Evolutionary conservation across 2,888 invertebrate species (phyloP).

Genomic region (Drosophila dives): DNA sequence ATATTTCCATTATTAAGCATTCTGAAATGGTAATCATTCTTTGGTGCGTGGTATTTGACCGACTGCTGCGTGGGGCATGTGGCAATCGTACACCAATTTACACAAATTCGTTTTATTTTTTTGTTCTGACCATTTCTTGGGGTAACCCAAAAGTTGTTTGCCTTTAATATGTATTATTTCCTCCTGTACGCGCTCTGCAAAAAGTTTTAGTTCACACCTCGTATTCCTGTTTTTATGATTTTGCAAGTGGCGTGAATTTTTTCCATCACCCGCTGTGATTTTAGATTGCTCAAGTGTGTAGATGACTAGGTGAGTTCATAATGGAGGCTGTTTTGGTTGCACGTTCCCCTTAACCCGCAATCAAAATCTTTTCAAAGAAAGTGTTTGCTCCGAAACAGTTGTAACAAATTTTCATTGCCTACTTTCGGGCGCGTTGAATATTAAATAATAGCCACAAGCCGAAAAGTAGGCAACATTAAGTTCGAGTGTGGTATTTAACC

Average conservation of each 20-base stretch:
- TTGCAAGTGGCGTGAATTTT: conserved; percentile 79
- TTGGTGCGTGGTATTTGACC: conserved; percentile 32
- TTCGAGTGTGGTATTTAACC: not conserved
- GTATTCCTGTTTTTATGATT: conserved; percentile 43
- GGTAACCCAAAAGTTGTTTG: conserved; percentile 1
- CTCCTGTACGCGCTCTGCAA: not conserved
- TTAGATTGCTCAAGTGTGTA: conserved; percentile 52
- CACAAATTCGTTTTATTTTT: conserved; percentile 1
- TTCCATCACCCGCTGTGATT: conserved; percentile 67
- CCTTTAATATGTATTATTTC: not conserved
- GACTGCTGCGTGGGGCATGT: conserved; percentile 67
- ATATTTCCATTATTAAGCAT: conserved; percentile 59
- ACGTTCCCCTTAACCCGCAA: not conserved
- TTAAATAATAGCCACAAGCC: conserved; percentile 13
- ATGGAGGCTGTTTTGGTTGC: conserved; percentile 5
- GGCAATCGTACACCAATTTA: conserved; percentile 46
- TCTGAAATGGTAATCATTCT: conserved; percentile 57
- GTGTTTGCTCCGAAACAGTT: not conserved
- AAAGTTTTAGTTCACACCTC: conserved; percentile 26
- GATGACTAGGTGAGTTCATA: conserved; percentile 31
- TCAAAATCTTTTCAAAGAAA: not conserved
- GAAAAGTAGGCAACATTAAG: conserved; percentile 42
- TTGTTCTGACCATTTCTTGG: conserved; percentile 4
- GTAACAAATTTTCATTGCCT: conserved; percentile 46
- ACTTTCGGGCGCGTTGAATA: conserved; percentile 40